phyloP scores from a whole-genome alignment of 1,140 invertebrate genomes.

The Diachasmimorpha longicaudata region DNA sequence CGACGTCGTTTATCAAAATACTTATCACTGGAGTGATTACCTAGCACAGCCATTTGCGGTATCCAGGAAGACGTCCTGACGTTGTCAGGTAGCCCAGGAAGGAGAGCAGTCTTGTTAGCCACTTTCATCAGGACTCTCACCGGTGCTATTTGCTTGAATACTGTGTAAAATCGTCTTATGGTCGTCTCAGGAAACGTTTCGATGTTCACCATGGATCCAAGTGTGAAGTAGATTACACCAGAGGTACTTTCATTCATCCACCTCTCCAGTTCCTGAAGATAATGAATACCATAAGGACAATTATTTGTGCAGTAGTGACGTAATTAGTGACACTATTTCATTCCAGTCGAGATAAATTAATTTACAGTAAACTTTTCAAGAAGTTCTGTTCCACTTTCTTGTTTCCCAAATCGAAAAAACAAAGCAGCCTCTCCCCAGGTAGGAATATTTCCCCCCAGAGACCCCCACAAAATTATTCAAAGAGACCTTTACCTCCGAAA shows the following conservation, averaged over 20 bases:
- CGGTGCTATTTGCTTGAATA: slow-evolving; percentile 62
- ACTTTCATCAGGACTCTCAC: slow-evolving; percentile 45
- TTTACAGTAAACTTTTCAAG: too few species aligned
- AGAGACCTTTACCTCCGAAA: slow-evolving; percentile 32
- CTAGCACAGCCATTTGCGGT: slow-evolving; percentile 38
- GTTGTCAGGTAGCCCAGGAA: slow-evolving; percentile 33
- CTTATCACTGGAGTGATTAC: not conserved
- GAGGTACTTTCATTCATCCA: slow-evolving; percentile 72
- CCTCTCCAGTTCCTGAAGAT: slow-evolving; percentile 68
- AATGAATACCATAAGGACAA: not conserved
- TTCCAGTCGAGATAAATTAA: too few species aligned
- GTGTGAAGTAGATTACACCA: slow-evolving; percentile 75
- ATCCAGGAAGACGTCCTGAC: slow-evolving; percentile 33
- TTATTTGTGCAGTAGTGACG: not conserved
- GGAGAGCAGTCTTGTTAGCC: slow-evolving; percentile 34
- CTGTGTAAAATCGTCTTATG: slow-evolving; percentile 66
- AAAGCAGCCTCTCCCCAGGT: too few species aligned
- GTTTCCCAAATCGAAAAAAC: too few species aligned
- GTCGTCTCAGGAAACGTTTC: slow-evolving; percentile 67
- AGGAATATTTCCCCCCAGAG: too few species aligned
- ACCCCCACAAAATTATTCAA: too few species aligned
- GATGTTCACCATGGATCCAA: slow-evolving; percentile 72
- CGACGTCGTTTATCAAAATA: not conserved
- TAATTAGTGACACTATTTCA: not conserved
- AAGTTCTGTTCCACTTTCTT: too few species aligned